phyloP scores from a whole-genome alignment of 2,797 vertebrate genomes.

The Petrocephalus schoutedeni region DNA sequence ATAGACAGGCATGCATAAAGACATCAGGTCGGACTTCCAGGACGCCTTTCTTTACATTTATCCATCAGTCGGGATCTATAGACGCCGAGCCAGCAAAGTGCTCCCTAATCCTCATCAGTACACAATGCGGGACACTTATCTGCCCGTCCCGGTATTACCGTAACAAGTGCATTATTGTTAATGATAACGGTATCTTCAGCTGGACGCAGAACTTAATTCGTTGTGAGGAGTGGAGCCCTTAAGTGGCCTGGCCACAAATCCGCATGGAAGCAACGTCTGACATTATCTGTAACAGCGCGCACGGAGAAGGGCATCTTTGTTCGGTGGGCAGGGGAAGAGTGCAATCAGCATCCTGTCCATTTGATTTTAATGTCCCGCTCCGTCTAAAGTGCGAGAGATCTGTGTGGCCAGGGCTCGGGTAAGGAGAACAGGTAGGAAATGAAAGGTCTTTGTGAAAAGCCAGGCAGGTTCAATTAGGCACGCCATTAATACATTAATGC shows the following conservation, averaged over 20 bases:
- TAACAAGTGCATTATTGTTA: background rate
- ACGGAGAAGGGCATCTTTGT: background rate
- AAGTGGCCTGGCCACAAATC: slow-evolving; percentile 43
- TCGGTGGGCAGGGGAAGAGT: background rate
- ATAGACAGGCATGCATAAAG: background rate
- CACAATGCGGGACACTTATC: background rate
- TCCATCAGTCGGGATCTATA: background rate
- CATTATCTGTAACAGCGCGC: slow-evolving; percentile 43
- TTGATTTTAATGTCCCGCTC: background rate
- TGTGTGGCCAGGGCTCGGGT: background rate
- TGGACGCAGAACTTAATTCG: background rate
- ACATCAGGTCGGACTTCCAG: background rate
- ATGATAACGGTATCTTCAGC: background rate
- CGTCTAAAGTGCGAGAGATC: background rate
- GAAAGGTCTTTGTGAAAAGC: slow-evolving; percentile 20
- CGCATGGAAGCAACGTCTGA: slow-evolving; percentile 39
- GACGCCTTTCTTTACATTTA: background rate
- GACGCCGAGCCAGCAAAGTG: background rate
- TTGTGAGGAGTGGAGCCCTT: slow-evolving; percentile 33
- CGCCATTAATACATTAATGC: slow-evolving; percentile 26
- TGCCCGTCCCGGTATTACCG: background rate
- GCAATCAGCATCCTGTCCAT: background rate
- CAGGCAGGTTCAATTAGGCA: slow-evolving; percentile 30
- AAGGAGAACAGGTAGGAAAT: background rate
- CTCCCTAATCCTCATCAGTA: background rate